A percentile compares a stretch with the other conserved stretches of the same genome.
These are phyloP conservation scores for Calephelis virginiensis DNA, from an alignment of 1,140 invertebrate species.

Conservation along the genomic window DNA sequence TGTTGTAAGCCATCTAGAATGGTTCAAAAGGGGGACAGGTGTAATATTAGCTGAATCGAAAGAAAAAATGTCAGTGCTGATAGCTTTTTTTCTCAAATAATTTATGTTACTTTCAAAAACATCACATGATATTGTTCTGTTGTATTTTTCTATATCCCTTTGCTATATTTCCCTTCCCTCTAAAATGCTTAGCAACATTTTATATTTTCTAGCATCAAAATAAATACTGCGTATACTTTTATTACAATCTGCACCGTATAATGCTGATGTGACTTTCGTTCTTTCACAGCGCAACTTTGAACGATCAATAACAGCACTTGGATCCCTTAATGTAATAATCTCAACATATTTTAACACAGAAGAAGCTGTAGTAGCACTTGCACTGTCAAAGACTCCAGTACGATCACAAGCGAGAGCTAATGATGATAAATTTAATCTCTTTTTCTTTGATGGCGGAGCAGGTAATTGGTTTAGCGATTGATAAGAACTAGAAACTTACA, in stretches of 20 bases:
- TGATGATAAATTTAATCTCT: too few relatives aligned
- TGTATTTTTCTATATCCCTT: too few relatives aligned
- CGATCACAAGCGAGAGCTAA: too few relatives aligned
- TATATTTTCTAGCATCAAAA: conserved; percentile 20
- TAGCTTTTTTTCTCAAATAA: too few relatives aligned
- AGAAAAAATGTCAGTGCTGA: too few relatives aligned
- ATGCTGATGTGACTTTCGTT: conserved; percentile 20
- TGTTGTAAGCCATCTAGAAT: neutral
- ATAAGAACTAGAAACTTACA: too few relatives aligned
- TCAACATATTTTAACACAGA: neutral
- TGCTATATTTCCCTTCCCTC: conserved; percentile 6
- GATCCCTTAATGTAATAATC: conserved; percentile 13
- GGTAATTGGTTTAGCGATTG: too few relatives aligned
- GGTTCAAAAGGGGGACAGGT: neutral
- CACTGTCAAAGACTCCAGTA: too few relatives aligned
- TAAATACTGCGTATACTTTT: conserved; percentile 15
- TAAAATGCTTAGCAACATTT: neutral
- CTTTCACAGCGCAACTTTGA: conserved; percentile 18
- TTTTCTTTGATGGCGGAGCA: neutral
- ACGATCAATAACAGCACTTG: conserved; percentile 22
- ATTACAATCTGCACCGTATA: neutral
- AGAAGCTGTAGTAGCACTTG: too few relatives aligned
- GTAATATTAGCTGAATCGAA: neutral
- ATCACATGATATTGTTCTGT: too few relatives aligned
- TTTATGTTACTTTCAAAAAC: too few relatives aligned